Base-by-base conservation (phyloP, 2,797 vertebrate genomes). In the Chromis chromis region DNA sequence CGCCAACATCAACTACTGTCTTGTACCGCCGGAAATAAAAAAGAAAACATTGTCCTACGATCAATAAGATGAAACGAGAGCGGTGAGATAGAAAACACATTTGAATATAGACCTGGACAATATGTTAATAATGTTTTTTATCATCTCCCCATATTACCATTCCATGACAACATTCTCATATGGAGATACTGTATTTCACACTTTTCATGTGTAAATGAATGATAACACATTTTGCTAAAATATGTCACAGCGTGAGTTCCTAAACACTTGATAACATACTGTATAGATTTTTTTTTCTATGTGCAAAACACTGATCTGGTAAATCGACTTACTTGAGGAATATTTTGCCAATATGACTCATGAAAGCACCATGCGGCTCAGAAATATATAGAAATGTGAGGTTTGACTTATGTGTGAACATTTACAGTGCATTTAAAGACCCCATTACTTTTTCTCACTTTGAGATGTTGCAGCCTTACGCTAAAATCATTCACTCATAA, bases 161-260 rank as follows among this genome's bases (percentile, higher is more conserved):
- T 53, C 67, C 69, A 59, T 69, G 63, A 71, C 63, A 50, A 66
- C 49, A 71, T 76, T 24, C 44, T 75, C 65, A 72, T 61, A 52
- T 61, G 63, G 78, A 69, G 53, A 78, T 74, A 56, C 50, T 67
- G 28, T 40, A n/a, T 57, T 65, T 87, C 73, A 70, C 82, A 83
- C 50, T 65, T 76, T 71, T 52, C 55, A 72, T 50, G 73, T 79
- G 71, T 73, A 84, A 88, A 86, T 82, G 46, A 65, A 79, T 19
- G 31, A 54, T 78, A 73, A 76, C 81, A 87, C 81, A 39, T 86
- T 88, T 75, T 57, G 17, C 40, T 57, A 19, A 75, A 82, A 68
- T 74, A 63, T 83, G 70, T 86, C 77, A 57, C 68, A 74, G 73
- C 28, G 12, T 60, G 81, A 82, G 62, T 62, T 65, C 60, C 46